Percentiles rank a stretch among this genome's conserved stretches.
phyloP scores from a whole-genome alignment of 2,113 vertebrate genomes.

The Harpagus bidentatus region DNA sequence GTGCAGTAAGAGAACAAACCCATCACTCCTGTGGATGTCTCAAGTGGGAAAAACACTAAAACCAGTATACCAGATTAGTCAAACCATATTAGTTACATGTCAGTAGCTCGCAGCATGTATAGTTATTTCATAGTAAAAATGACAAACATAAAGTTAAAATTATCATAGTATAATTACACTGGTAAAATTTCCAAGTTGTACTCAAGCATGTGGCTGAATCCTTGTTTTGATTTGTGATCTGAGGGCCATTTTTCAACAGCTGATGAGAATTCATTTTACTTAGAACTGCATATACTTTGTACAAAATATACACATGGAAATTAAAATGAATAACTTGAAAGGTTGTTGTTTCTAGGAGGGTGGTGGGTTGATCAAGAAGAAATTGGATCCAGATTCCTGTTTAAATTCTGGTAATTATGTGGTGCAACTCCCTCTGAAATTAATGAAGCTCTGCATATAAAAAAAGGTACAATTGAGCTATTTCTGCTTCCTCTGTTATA shows the following conservation, averaged over 20 bases:
- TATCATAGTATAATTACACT: not conserved
- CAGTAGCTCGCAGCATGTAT: not conserved
- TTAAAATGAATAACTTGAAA: not conserved
- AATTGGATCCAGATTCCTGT: slow-evolving; percentile 46
- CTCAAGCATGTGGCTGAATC: not conserved
- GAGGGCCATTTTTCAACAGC: not conserved
- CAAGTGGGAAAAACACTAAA: not conserved
- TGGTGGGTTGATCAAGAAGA: not conserved
- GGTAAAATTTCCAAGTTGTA: not conserved
- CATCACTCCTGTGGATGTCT: not conserved
- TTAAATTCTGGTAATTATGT: slow-evolving; percentile 48
- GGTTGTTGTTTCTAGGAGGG: slow-evolving; percentile 7
- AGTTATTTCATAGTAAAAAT: not conserved
- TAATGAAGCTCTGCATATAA: not conserved
- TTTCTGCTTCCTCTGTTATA: slow-evolving; percentile 36
- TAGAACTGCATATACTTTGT: not conserved
- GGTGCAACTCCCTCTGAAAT: slow-evolving; percentile 44
- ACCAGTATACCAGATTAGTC: not conserved
- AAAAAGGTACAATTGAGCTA: not conserved
- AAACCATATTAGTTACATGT: not conserved
- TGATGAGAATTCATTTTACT: not conserved
- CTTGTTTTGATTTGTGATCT: not conserved
- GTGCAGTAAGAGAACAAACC: not conserved
- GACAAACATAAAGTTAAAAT: not conserved
- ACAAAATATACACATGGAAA: not conserved